Evolutionary conservation across 2,113 vertebrate genomes (phyloP).

Genomic region (Alectura lathami): DNA sequence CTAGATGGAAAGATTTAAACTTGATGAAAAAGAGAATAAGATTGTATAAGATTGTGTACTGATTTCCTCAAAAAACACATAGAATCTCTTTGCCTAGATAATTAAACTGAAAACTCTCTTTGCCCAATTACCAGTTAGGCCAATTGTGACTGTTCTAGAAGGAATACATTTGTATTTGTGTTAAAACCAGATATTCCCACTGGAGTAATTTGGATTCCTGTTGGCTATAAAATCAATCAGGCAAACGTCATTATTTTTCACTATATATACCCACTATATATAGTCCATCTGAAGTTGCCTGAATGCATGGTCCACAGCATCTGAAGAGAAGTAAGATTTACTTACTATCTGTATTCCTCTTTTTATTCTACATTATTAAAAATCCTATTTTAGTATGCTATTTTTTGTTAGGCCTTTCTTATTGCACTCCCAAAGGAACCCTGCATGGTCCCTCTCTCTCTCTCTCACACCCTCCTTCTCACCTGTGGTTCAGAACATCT

Average conservation of each 20-base stretch:
- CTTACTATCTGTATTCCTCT: neutral
- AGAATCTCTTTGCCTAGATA: neutral
- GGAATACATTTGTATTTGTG: neutral
- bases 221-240: neutral
- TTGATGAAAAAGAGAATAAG: neutral
- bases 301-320: neutral
- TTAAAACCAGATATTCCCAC: neutral
- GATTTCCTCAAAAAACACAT: neutral
- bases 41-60: neutral
- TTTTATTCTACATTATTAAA: neutral
- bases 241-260: neutral
- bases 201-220: neutral
- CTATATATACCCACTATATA: rapidly evolving
- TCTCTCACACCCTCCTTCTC: neutral
- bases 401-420: neutral
- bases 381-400: neutral
- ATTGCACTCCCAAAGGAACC: neutral
- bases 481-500: neutral
- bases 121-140: neutral
- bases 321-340: neutral
- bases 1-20: neutral
- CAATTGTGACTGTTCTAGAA: neutral
- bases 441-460: neutral
- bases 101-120: neutral
- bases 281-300: neutral